Conservation (phyloP, 2,888 invertebrate species). For the Eumacrocentrus americanus region DNA sequence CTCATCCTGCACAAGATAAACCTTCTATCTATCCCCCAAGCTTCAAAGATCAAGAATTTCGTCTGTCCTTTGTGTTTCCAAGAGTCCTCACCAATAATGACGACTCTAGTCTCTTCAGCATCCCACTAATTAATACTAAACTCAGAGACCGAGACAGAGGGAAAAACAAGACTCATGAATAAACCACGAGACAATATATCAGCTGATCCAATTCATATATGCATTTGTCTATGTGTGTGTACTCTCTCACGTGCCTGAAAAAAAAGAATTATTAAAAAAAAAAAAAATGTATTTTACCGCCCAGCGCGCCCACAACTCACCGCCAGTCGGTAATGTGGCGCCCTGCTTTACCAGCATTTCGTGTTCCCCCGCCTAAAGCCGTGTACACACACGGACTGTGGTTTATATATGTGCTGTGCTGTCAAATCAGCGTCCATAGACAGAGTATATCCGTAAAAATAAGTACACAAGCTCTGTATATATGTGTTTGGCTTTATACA, state of each 20-base stretch:
- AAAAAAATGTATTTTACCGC: too few species aligned
- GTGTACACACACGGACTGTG: too few species aligned
- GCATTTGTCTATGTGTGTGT: background rate
- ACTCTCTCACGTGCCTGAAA: too few species aligned
- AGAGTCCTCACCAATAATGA: background rate
- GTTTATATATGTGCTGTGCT: too few species aligned
- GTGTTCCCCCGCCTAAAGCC: too few species aligned
- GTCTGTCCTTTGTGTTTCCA: background rate
- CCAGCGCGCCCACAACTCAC: too few species aligned
- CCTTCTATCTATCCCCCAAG: background rate
- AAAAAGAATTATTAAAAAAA: too few species aligned
- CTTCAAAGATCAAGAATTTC: background rate
- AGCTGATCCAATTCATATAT: background rate
- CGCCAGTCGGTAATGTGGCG: too few species aligned
- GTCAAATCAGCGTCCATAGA: background rate
- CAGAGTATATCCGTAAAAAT: background rate
- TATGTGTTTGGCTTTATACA: background rate
- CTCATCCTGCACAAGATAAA: slow-evolving; percentile 7
- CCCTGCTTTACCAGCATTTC: too few species aligned
- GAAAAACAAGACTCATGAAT: background rate
- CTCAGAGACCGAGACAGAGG: background rate
- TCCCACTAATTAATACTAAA: background rate
- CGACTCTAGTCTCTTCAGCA: background rate
- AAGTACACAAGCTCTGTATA: background rate
- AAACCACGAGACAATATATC: background rate